phyloP scores from a whole-genome alignment of 2,797 vertebrate genomes.

The Macrochelys suwanniensis region DNA sequence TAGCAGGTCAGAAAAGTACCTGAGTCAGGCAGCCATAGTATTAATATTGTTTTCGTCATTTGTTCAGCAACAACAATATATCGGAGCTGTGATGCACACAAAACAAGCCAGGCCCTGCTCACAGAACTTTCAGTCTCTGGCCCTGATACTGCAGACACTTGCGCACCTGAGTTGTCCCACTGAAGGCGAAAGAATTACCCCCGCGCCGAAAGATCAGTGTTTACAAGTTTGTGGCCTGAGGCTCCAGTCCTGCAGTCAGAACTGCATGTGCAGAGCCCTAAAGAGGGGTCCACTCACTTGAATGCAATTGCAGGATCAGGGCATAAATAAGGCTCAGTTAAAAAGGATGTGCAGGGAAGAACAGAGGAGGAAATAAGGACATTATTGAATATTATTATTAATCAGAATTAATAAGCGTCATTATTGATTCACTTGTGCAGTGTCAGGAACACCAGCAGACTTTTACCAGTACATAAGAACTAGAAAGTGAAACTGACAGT shows the following conservation, averaged over 20 bases:
- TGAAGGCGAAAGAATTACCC: background rate
- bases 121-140: background rate
- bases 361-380: slow-evolving; percentile 33
- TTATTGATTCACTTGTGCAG: background rate
- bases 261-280: background rate
- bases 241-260: background rate
- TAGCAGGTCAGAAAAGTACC: too few species aligned
- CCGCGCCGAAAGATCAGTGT: background rate
- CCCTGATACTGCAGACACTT: background rate
- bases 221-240: background rate
- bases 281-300: fast-evolving
- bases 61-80: background rate
- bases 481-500: background rate
- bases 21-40: background rate
- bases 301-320: background rate
- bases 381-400: background rate
- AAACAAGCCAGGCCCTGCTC: background rate
- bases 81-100: background rate
- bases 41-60: too few species aligned
- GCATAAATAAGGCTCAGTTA: slow-evolving; percentile 12
- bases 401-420: background rate
- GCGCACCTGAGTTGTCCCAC: background rate
- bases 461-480: slow-evolving; percentile 23
- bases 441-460: background rate
- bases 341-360: slow-evolving; percentile 31